Conservation (phyloP, 2,113 vertebrate species). For the Struthidea cinerea region DNA sequence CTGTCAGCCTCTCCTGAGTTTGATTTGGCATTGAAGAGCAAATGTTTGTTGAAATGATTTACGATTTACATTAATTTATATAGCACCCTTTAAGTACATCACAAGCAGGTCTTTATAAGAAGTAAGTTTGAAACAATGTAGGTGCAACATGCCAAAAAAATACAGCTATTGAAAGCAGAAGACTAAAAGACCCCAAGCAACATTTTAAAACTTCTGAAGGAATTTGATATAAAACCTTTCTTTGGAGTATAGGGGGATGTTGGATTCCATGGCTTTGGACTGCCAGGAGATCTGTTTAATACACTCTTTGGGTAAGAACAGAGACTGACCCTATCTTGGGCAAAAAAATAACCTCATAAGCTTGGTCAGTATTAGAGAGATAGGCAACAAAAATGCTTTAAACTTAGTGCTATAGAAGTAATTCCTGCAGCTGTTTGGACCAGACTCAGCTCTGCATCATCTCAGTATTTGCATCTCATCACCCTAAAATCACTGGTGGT, state of each 20-base stretch:
- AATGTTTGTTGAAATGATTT: constrained; percentile 1
- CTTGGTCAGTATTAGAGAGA: neutral
- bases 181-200: neutral
- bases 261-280: neutral
- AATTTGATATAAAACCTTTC: neutral
- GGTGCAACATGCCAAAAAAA: neutral
- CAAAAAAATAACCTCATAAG: neutral
- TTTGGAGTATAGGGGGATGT: neutral
- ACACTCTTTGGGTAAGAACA: neutral
- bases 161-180: neutral
- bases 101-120: neutral
- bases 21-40: neutral
- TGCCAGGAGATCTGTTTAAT: neutral
- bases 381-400: neutral
- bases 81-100: neutral
- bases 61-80: neutral
- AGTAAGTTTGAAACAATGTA: neutral
- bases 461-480: neutral
- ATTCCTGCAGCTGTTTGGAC: neutral
- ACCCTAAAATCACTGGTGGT: neutral
- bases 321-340: neutral
- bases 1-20: neutral
- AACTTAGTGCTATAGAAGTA: neutral
- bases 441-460: neutral
- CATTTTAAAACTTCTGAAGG: neutral